Percentiles rank a stretch among this genome's conserved stretches.
Conservation (phyloP, 2,113 vertebrate species). For the Corythoichthys haematopterus region DNA sequence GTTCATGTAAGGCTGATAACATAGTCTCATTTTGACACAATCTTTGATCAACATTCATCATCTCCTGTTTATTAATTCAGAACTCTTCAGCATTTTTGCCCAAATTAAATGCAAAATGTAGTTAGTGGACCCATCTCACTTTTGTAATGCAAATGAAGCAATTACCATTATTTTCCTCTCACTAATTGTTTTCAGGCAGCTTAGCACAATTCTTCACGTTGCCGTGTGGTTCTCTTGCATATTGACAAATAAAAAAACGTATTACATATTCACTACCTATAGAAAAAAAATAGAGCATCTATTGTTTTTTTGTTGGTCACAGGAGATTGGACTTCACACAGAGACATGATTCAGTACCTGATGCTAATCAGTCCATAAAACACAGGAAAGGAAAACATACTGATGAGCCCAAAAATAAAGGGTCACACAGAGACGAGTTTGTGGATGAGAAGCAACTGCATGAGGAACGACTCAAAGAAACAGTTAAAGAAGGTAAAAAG, state of each 20-base stretch:
- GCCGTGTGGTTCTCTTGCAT: background rate
- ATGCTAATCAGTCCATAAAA: slow-evolving; percentile 53
- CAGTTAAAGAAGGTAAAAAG: background rate
- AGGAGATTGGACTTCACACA: slow-evolving; percentile 46
- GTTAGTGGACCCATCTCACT: too few relatives aligned
- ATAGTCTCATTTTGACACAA: too few relatives aligned
- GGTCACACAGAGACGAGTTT: slow-evolving; percentile 19
- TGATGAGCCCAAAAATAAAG: slow-evolving; percentile 35
- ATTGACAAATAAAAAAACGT: background rate
- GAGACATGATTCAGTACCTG: slow-evolving; percentile 41
- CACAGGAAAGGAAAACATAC: slow-evolving; percentile 45
- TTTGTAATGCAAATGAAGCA: too few relatives aligned
- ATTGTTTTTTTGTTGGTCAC: slow-evolving; percentile 50
- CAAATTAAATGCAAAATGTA: too few relatives aligned
- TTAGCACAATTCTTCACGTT: too few relatives aligned
- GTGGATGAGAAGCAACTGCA: slow-evolving; percentile 33
- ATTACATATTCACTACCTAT: background rate
- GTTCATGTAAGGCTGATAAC: too few relatives aligned
- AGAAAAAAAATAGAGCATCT: slow-evolving; percentile 16
- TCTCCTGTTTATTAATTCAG: too few relatives aligned
- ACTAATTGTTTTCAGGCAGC: too few relatives aligned
- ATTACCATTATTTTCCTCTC: too few relatives aligned
- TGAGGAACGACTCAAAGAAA: slow-evolving; percentile 6
- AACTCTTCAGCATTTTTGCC: too few relatives aligned
- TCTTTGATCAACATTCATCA: too few relatives aligned